Evolutionary conservation across 92 coral and sea anemone genomes (phyloP).

Genomic region (Hydrozoanthus gracilis): DNA sequence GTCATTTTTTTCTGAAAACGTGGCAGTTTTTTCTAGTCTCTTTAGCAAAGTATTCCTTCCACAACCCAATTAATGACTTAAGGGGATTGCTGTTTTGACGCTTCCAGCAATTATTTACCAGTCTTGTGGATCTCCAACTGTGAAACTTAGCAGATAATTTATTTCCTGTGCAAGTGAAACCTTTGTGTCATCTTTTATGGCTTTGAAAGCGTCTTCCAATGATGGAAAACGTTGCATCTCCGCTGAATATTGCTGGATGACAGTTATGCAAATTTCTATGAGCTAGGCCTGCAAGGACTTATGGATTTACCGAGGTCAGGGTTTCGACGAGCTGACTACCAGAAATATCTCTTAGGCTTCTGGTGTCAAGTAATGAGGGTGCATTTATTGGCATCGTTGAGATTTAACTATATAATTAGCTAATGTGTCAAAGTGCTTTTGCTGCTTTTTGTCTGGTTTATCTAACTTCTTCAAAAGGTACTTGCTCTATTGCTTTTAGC

Average conservation of each 20-base stretch:
- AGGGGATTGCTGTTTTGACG: neutral
- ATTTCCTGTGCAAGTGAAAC: conserved; percentile 53
- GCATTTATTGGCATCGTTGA: neutral
- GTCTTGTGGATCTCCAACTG: conserved; percentile 36
- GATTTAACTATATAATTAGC: neutral
- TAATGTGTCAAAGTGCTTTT: too few species aligned
- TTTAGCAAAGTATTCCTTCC: too few species aligned
- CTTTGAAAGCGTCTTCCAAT: conserved; percentile 60
- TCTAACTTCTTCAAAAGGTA: too few species aligned
- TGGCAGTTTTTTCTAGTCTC: too few species aligned
- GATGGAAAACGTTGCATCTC: conserved; percentile 60
- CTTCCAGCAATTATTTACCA: conserved; percentile 51
- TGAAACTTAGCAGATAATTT: conserved; percentile 60
- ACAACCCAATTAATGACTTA: too few species aligned
- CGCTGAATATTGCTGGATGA: conserved; percentile 34
- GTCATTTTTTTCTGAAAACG: too few species aligned
- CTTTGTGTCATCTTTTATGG: conserved; percentile 51
- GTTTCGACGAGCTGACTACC: conserved; percentile 51
- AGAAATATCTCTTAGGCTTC: conserved; percentile 38
- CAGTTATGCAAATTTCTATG: conserved; percentile 51
- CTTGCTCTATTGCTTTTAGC: neutral
- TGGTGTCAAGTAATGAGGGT: conserved; percentile 10
- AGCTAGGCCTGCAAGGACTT: conserved; percentile 55
- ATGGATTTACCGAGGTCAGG: conserved; percentile 54
- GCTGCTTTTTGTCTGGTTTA: too few species aligned